Conservation (phyloP, 2,797 vertebrate genomes). For the Fundulus diaphanus region DNA sequence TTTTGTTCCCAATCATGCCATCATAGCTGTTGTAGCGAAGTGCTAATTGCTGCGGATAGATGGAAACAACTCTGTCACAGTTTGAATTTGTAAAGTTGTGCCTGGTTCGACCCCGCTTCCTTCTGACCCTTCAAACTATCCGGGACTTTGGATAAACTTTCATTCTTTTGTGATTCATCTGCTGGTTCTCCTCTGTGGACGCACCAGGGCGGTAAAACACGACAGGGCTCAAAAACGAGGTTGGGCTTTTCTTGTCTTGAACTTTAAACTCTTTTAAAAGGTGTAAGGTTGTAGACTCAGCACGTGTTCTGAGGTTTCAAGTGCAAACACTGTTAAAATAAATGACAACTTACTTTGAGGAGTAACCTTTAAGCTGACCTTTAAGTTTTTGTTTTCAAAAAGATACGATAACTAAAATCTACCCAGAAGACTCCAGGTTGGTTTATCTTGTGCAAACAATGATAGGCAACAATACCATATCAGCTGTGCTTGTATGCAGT, state of each 20-base stretch:
- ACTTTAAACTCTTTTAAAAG: neutral
- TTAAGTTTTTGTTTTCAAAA: neutral
- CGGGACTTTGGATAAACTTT: conserved; percentile 41
- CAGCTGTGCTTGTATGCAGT: neutral
- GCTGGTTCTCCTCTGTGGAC: neutral
- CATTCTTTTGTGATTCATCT: conserved; percentile 16
- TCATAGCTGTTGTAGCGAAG: conserved; percentile 37
- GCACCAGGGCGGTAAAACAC: neutral
- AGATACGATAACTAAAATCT: neutral
- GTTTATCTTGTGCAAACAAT: neutral
- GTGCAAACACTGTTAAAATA: neutral
- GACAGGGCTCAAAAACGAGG: neutral
- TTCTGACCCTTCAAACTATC: conserved; percentile 14
- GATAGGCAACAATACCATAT: neutral
- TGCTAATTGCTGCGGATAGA: conserved; percentile 50
- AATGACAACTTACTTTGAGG: neutral
- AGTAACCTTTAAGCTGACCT: neutral
- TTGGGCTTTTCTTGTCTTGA: neutral
- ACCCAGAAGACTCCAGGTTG: neutral
- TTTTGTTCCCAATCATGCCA: conserved; percentile 50
- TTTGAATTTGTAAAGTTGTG: conserved; percentile 32
- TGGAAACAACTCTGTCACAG: conserved; percentile 37
- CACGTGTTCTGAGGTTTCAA: neutral
- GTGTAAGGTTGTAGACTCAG: neutral
- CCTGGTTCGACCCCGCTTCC: conserved; percentile 25